These are phyloP conservation scores for Oryzias celebensis DNA, from an alignment of 2,113 vertebrate genomes.

Conservation along the genomic window DNA sequence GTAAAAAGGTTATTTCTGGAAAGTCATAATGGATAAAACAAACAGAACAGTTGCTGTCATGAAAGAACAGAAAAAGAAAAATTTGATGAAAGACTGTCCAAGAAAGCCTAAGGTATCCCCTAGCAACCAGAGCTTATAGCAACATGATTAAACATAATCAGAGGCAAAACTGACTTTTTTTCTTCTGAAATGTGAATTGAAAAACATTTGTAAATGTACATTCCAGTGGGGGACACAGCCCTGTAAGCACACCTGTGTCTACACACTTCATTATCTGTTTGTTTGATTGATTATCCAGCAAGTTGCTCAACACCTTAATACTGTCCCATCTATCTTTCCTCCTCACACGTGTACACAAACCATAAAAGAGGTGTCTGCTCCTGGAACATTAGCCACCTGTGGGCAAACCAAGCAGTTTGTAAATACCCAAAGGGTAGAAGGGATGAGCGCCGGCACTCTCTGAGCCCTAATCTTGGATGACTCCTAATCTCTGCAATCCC, in stretches of 20 bases:
- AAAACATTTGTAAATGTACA: slow-evolving; percentile 24
- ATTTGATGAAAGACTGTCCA: too few species aligned
- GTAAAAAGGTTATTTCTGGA: too few species aligned
- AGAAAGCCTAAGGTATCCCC: too few species aligned
- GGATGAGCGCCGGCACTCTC: slow-evolving; percentile 59
- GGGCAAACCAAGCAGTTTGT: slow-evolving; percentile 61
- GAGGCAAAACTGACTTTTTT: background rate
- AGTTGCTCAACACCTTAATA: slow-evolving; percentile 39
- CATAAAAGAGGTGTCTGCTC: slow-evolving; percentile 30
- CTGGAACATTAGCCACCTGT: slow-evolving; percentile 66
- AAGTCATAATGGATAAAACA: too few species aligned
- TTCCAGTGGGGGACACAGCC: slow-evolving; percentile 20
- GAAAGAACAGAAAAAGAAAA: too few species aligned
- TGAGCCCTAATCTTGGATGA: slow-evolving; percentile 61
- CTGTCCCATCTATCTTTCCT: slow-evolving; percentile 33
- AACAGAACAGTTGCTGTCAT: too few species aligned
- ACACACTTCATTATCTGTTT: slow-evolving; percentile 54
- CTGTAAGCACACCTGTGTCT: slow-evolving; percentile 45
- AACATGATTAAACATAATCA: too few species aligned
- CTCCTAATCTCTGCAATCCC: slow-evolving; percentile 69
- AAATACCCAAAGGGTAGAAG: slow-evolving; percentile 60
- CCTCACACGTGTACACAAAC: slow-evolving; percentile 36
- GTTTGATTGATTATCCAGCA: slow-evolving; percentile 60
- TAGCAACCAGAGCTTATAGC: too few species aligned
- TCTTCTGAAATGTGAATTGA: slow-evolving; percentile 1